Percentiles rank a stretch among this genome's conserved stretches.
These are phyloP conservation scores for Julus scandinavius DNA, from an alignment of 2,888 invertebrate species.

Conservation along the genomic window DNA sequence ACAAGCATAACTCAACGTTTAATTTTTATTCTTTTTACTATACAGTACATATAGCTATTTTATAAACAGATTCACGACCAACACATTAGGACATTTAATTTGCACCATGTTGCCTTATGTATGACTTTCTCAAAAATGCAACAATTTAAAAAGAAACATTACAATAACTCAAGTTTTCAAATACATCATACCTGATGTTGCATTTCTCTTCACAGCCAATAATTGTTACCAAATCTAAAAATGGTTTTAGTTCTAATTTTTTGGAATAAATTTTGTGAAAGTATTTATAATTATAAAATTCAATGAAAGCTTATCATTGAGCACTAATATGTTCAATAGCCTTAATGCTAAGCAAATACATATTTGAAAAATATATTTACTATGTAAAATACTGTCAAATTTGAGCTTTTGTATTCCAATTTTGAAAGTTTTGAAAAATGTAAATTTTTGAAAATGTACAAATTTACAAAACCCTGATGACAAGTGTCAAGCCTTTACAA, in stretches of 20 bases:
- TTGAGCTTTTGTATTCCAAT: background rate
- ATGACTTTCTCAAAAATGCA: background rate
- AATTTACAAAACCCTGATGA: background rate
- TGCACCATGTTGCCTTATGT: background rate
- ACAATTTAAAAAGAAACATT: background rate
- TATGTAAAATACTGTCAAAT: conserved; percentile 24
- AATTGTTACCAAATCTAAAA: background rate
- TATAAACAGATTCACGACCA: background rate
- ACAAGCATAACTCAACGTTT: background rate
- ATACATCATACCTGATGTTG: background rate
- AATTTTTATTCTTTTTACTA: background rate
- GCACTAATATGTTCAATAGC: background rate
- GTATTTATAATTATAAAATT: background rate
- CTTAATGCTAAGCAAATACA: background rate
- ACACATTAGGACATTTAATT: background rate
- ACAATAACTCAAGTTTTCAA: background rate
- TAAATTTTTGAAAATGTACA: background rate
- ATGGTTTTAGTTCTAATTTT: background rate
- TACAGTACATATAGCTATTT: background rate
- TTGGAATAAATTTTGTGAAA: background rate
- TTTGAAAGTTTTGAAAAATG: conserved; percentile 3
- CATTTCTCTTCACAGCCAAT: background rate
- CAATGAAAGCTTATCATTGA: background rate
- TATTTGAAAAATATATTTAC: background rate
- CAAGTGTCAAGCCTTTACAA: background rate